Conservation (phyloP, 23 tunicate genomes). For the Ascidia mentula region DNA sequence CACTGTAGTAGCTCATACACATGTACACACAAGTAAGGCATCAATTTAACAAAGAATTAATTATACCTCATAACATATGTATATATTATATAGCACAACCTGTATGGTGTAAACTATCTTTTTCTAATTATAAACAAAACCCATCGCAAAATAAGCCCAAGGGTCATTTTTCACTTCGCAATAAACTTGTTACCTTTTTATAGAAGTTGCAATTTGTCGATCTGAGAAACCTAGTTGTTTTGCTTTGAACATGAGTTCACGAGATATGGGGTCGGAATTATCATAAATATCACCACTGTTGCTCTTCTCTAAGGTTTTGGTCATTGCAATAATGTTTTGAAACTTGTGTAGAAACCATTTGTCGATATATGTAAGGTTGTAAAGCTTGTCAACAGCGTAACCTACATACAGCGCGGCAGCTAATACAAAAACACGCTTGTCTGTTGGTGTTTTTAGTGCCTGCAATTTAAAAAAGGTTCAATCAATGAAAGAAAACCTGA, state of each 20-base stretch:
- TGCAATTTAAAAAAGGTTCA: neutral
- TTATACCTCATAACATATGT: no score
- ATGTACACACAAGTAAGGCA: no score
- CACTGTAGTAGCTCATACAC: no score
- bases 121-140: no score
- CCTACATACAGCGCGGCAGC: conserved; percentile 78
- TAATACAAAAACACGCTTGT: conserved; percentile 78
- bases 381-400: conserved; percentile 58
- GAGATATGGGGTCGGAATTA: neutral
- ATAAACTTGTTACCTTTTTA: conserved; percentile 55
- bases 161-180: no score
- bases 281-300: conserved; percentile 12
- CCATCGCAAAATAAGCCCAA: no score
- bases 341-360: conserved; percentile 87
- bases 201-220: conserved; percentile 60
- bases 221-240: conserved; percentile 87
- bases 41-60: no score
- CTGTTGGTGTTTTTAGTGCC: conserved; percentile 77
- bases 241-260: conserved; percentile 29
- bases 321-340: conserved; percentile 58
- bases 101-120: no score
- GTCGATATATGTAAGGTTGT: conserved; percentile 82
- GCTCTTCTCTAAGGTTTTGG: conserved; percentile 39
- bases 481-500: no score
- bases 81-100: no score